These are phyloP conservation scores for Stercorarius parasiticus DNA, from an alignment of 2,113 vertebrate species.

Conservation along the genomic window DNA sequence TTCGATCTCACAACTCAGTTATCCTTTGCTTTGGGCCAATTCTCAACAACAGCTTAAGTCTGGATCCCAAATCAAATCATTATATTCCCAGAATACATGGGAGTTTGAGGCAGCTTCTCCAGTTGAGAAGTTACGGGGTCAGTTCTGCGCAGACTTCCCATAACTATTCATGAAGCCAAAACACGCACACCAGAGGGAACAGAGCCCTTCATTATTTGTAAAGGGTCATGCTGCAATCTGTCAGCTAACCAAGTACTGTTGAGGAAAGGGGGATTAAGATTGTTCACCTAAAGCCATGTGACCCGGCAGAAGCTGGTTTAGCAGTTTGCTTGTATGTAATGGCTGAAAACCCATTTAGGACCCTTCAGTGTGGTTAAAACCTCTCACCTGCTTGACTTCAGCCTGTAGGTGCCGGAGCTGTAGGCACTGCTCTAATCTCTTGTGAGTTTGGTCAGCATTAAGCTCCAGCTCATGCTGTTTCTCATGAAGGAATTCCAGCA, in stretches of 20 bases:
- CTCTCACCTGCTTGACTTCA: conserved; percentile 94
- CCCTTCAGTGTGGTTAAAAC: neutral
- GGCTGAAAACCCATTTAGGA: neutral
- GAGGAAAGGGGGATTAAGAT: neutral
- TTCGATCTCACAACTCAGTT: neutral
- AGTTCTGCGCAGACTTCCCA: neutral
- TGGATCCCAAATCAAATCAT: neutral
- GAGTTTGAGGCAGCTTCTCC: neutral
- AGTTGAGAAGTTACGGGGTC: neutral
- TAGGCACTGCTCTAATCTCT: conserved; percentile 90
- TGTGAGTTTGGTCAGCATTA: conserved; percentile 92
- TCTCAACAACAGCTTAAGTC: neutral
- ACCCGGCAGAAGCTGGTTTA: neutral
- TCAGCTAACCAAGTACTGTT: neutral
- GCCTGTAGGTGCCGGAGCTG: conserved; percentile 96
- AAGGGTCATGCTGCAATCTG: neutral
- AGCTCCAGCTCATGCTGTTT: conserved; percentile 95
- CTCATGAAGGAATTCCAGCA: conserved; percentile 97
- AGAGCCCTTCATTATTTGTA: neutral
- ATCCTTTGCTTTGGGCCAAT: neutral
- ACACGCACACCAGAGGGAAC: neutral
- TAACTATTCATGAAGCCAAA: neutral
- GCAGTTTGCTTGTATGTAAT: neutral
- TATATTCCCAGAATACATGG: neutral
- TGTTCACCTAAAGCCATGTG: neutral